Conservation (phyloP, 2,888 invertebrate genomes). For the Callyntrura sp. region DNA sequence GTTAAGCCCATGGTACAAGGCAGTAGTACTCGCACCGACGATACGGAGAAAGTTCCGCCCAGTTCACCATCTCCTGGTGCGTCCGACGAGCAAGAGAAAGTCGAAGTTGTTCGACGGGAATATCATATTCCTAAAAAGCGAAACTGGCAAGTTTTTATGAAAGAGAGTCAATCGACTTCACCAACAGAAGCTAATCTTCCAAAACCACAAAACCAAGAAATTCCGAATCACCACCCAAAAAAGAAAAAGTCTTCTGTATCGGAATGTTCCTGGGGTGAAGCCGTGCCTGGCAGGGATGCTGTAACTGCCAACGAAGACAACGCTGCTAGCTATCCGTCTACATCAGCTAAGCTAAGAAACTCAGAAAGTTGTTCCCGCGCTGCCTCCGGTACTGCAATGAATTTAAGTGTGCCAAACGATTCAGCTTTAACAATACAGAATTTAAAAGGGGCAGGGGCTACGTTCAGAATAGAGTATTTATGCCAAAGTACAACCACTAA, state of each 20-base stretch:
- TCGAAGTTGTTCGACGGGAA: background rate
- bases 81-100: conserved; percentile 1
- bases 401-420: conserved; percentile 57
- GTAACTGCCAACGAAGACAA: background rate
- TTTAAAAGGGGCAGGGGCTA: conserved; percentile 48
- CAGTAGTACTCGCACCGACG: background rate
- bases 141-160: conserved; percentile 76
- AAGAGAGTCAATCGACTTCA: conserved; percentile 48
- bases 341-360: background rate
- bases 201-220: background rate
- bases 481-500: conserved; percentile 76
- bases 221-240: conserved; percentile 47
- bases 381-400: conserved; percentile 61
- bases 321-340: no score
- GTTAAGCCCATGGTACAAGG: background rate
- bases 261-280: background rate
- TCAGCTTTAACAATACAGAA: background rate
- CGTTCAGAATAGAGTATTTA: conserved; percentile 81
- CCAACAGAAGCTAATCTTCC: background rate
- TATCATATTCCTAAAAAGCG: conserved; percentile 71
- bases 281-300: background rate
- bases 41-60: background rate
- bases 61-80: background rate
- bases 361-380: background rate
- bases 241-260: conserved; percentile 58